Conservation (phyloP, 2,888 invertebrate species). For the Clunio marinus region DNA sequence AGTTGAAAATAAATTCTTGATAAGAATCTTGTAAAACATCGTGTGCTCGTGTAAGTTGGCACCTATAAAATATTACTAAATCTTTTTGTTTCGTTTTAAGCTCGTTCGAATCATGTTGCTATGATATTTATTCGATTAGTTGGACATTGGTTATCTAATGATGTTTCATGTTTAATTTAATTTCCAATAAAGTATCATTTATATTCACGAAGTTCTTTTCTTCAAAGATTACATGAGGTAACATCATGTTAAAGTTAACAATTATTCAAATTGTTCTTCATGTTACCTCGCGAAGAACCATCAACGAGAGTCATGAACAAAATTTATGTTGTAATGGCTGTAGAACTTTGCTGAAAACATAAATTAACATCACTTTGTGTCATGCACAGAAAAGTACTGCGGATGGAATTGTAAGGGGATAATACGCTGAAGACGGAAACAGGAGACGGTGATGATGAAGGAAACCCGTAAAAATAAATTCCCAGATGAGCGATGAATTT, state of each 20-base stretch:
- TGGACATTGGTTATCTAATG: neutral
- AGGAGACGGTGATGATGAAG: constrained; percentile 10
- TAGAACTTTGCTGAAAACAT: constrained; percentile 3
- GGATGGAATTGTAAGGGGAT: neutral
- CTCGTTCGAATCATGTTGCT: neutral
- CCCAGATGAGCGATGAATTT: constrained; percentile 30
- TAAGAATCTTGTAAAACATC: constrained; percentile 18
- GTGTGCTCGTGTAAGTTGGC: neutral
- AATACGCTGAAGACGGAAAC: neutral
- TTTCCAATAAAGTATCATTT: neutral
- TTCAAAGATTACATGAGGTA: too few relatives aligned
- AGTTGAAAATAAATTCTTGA: neutral
- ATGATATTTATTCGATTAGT: neutral
- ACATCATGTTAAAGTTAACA: too few relatives aligned
- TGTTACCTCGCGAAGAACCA: neutral
- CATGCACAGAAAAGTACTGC: neutral
- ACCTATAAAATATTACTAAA: neutral
- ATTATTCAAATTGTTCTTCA: too few relatives aligned
- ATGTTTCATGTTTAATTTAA: neutral
- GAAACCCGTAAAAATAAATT: constrained; percentile 26
- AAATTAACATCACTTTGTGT: constrained; percentile 20
- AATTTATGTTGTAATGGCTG: constrained; percentile 14
- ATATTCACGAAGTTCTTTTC: too few relatives aligned
- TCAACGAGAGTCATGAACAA: neutral
- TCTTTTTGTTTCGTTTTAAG: neutral